Base-by-base conservation (phyloP, 2,888 invertebrate species). In the Andrena hattorfiana region DNA sequence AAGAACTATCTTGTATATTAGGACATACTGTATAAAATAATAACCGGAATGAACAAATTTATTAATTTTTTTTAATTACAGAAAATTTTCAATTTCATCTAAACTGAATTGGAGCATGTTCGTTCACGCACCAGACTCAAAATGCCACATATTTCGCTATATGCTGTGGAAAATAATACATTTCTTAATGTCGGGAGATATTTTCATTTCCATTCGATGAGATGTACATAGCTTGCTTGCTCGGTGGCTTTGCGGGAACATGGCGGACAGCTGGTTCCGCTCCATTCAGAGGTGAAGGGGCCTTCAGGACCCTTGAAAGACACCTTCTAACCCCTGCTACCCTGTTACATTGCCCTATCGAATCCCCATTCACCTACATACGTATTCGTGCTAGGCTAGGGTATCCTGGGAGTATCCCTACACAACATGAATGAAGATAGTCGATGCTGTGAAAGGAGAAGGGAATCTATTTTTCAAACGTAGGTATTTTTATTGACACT, bases 281-380 rank as follows among this genome's bases (percentile, higher is more conserved):
- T 80, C 59, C 68, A 28, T 83, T 67, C 77, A 62, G 71, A 77
- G 77, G 73, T 79, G 83, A 80, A 87, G 84, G 82, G 88, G 82
- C 84, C 85, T 81, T 69, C 85, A 83, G 85, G 89, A 89, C 91
- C 92, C 90, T 92, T 87, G 87, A 72, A 77, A 77, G 67, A 79
- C 91, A 92, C 90, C 87, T 92, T 66, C 35, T 81, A 75, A 83
- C 86, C 86, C 89, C 87, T 94, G 91, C 77, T 89, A 83, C 83
- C 94, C 93, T 94, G 93, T 91, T 93, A 92, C 92, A 84, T 85
- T 89, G 93, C 93, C 93, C 93, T 94, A 93, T 94, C 92, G 90
- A 92, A 92, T 93, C 93, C 93, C 93, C 94, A 93, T 93, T 93
- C 92, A 91, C 93, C 92, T 93, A 91, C 90, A 89, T 91, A 89